These are phyloP conservation scores for Dendrolimus houi DNA, from an alignment of 2,888 invertebrate genomes.

Conservation along the genomic window DNA sequence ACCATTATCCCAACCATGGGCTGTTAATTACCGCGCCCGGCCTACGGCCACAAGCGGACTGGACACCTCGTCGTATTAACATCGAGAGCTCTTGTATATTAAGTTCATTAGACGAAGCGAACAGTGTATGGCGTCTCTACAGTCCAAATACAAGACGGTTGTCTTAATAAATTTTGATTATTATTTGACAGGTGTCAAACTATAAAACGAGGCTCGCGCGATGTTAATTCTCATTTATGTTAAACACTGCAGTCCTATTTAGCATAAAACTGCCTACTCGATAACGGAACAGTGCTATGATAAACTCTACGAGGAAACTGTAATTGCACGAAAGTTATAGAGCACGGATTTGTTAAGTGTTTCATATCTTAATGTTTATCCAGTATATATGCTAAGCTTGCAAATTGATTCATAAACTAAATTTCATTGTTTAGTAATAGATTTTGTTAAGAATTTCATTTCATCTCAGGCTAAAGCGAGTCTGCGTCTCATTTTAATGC, in stretches of 20 bases:
- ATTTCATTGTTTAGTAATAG: too few species aligned
- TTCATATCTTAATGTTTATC: too few species aligned
- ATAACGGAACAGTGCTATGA: constrained; percentile 21
- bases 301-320: constrained; percentile 22
- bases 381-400: too few species aligned
- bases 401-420: too few species aligned
- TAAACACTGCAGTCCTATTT: constrained; percentile 24
- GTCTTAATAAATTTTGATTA: constrained; percentile 29
- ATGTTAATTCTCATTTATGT: constrained; percentile 29
- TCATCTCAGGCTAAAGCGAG: too few species aligned
- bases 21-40: constrained; percentile 46
- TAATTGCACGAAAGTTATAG: constrained; percentile 19
- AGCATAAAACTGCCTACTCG: constrained; percentile 20
- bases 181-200: constrained; percentile 26
- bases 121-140: constrained; percentile 1
- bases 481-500: too few species aligned
- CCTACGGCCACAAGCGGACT: constrained; percentile 39
- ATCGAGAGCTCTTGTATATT: background rate
- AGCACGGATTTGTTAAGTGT: too few species aligned
- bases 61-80: background rate
- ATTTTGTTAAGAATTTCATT: too few species aligned
- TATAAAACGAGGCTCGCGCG: constrained; percentile 18
- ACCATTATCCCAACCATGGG: constrained; percentile 25
- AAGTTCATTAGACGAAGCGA: constrained; percentile 1
- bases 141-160: constrained; percentile 7